Base-by-base conservation (phyloP, 2,797 vertebrate species). In the Coilia nasus region DNA sequence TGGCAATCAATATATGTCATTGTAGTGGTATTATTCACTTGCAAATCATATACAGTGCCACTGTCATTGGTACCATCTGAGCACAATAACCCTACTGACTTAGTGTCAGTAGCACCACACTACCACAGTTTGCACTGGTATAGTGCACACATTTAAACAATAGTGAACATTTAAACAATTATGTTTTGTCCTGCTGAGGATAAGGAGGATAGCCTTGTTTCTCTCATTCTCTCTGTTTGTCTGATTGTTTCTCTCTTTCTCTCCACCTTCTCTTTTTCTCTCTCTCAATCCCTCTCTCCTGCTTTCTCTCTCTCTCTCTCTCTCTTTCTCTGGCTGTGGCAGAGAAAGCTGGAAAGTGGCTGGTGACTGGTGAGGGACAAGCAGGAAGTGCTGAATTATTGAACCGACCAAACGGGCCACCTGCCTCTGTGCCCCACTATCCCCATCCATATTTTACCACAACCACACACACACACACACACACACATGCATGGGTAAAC, bases 391-490 rank as follows among this genome's bases (percentile, higher is more conserved):
- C 86, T 86, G 86, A 91, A 89, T 90, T 87, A 90, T 89, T 89
- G 85, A 90, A 85, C 47, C 81, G 83, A 81, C 82, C 82, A 85
- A 91, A 83, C 85, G 60, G 60, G 44, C 85, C 90, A 88, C 90
- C 88, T 87, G 89, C 90, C 86, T 84, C 84, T 82, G 83, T 23
- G 2, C 84, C 87, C 81, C 46, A 84, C 82, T 81, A 75, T 31
- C 60, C 41, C 64, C 89, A 90, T 91, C 81, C 86, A 88, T 89
- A 88, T 88, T 91, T 91, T 56, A 84, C 84, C 60, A 81, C n/a
- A n/a, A n/a, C n/a, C 57, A 46, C 83, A 80, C 21, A 84, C 82
- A 82, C 80, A 85, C 62, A 81, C 54, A 56, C 57, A 11, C 71
- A 46, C 21, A 21, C 23, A 50, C 11, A 15, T 35, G 25, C 80